Evolutionary conservation across 2,888 invertebrate genomes (phyloP), one percentile per base, ranked within the genome.

Genomic region (Hypercompe scribonia): DNA sequence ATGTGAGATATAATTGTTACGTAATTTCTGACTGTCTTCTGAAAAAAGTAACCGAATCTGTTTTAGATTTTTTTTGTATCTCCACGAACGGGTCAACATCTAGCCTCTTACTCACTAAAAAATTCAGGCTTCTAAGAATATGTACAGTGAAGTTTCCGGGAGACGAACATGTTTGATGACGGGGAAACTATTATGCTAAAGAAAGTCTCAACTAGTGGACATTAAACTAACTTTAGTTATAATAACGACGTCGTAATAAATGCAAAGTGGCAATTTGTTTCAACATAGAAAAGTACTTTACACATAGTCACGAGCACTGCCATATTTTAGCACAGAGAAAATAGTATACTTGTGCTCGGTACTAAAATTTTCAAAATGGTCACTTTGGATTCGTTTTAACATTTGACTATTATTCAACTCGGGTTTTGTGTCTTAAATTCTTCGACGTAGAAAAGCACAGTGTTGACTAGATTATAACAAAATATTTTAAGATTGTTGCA

Each of bases 191-290:
- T 54, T n/a, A n/a, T 24, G n/a, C 24, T n/a, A 10, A 24, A 65
- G 65, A 66, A 28, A 42, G 5, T 66, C 18, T 39, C 15, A 18
- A 42, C 42, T 54, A 65, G 28, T 34, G 34, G 64, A 46, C 70
- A 42, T 64, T 78, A 68, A 75, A 75, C 71, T 74, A 70, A 69
- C 61, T 75, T 64, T 68, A 46, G 72, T 69, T 58, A 63, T 21
- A 65, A 68, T 76, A 83, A 83, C 74, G 73, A 73, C 72, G 73
- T 75, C 75, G 69, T 72, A 72, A 81, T 77, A 74, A 74, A 82
- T 84, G 77, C 74, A 82, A 82, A 82, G 82, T 75, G 34, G 70
- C 82, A 77, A 81, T 82, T 84, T 76, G 70, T 77, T 77, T 74
- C 71, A 79, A 67, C 73, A 77, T 81, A 73, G 77, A 69, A 77